Evolutionary conservation across 2,113 vertebrate genomes (phyloP).

Genomic region (Corydoras sp.): DNA sequence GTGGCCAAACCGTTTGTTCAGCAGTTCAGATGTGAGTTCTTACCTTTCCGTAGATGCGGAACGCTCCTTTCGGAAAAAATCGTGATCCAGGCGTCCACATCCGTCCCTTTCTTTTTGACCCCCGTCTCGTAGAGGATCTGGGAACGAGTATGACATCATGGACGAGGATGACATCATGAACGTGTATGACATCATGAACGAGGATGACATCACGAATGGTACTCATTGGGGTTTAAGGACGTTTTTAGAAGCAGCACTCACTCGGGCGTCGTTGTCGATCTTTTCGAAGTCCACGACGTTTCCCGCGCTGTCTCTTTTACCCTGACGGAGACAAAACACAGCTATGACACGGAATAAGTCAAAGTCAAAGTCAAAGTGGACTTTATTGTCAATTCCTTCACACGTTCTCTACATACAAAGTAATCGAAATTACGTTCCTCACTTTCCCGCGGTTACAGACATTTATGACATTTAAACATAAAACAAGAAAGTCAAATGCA

Average conservation of each 20-base stretch:
- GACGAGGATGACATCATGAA: not conserved
- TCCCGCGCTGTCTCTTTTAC: slow-evolving; percentile 74
- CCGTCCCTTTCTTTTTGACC: slow-evolving; percentile 86
- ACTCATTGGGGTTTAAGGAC: not conserved
- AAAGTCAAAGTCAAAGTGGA: no score
- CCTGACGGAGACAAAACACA: slow-evolving; percentile 55
- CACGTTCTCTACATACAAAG: no score
- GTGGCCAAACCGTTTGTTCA: no score
- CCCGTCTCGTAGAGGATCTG: slow-evolving; percentile 83
- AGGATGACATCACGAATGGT: not conserved
- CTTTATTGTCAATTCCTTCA: no score
- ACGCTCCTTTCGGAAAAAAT: slow-evolving; percentile 89
- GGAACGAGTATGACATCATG: not conserved
- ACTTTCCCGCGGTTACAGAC: no score
- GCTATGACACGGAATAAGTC: no score
- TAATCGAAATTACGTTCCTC: no score
- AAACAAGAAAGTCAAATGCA: no score
- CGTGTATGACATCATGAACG: not conserved
- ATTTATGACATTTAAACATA: no score
- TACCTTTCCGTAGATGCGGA: slow-evolving; percentile 88
- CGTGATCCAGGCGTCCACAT: slow-evolving; percentile 88
- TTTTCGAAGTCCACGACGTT: slow-evolving; percentile 82
- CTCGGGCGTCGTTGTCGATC: slow-evolving; percentile 87
- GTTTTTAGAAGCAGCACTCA: slow-evolving; percentile 58
- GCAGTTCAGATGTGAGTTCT: not conserved